phyloP scores from a whole-genome alignment of 1,140 invertebrate species.

The Thaumatotibia leucotreta region DNA sequence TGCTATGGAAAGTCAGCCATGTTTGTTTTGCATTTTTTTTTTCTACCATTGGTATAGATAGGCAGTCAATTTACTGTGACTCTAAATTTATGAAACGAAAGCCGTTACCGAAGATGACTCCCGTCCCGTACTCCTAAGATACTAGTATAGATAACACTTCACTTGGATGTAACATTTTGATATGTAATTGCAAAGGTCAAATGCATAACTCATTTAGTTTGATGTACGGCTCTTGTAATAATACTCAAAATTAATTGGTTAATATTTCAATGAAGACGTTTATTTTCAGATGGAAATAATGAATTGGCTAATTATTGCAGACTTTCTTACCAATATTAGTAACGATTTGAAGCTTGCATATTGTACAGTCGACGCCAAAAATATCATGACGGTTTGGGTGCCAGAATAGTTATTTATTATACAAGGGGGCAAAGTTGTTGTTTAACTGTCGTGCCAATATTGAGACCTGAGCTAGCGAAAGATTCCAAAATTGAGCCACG shows the following conservation, averaged over 20 bases:
- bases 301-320: neutral
- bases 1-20: too few species aligned
- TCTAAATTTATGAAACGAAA: neutral
- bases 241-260: neutral
- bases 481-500: too few species aligned
- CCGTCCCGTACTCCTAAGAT: neutral
- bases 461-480: too few species aligned
- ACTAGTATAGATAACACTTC: neutral
- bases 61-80: neutral
- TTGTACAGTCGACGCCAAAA: too few species aligned
- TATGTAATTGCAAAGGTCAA: constrained; percentile 11
- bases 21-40: too few species aligned
- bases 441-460: too few species aligned
- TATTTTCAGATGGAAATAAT: neutral
- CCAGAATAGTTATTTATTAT: too few species aligned
- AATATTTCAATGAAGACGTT: constrained; percentile 2
- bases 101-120: neutral
- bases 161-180: neutral
- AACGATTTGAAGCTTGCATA: too few species aligned
- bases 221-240: neutral
- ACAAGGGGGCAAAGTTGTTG: too few species aligned
- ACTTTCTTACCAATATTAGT: too few species aligned
- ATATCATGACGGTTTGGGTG: too few species aligned
- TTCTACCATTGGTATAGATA: too few species aligned
- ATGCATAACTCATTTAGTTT: constrained; percentile 7